phyloP scores from a whole-genome alignment of 1,140 invertebrate species.

The Charaxes varanes region DNA sequence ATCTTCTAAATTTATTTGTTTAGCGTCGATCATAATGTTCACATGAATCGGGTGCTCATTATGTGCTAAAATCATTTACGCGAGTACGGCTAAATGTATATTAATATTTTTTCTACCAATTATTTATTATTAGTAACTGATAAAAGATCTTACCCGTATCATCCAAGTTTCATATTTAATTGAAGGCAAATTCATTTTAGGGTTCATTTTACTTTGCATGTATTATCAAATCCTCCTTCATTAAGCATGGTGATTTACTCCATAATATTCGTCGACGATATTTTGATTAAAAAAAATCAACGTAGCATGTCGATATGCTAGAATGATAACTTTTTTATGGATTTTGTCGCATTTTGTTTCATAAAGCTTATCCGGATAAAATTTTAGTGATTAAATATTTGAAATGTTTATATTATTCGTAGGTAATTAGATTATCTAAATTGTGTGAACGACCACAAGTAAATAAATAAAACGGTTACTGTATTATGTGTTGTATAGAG shows the following conservation, averaged over 20 bases:
- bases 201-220: constrained; percentile 53
- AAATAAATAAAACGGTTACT: neutral
- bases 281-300: neutral
- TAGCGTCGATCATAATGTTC: too few species aligned
- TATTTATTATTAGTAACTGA: neutral
- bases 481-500: too few species aligned
- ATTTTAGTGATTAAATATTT: too few species aligned
- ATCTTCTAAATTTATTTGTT: too few species aligned
- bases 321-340: neutral
- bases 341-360: constrained; percentile 1
- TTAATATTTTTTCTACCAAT: too few species aligned
- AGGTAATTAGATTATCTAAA: neutral
- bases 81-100: too few species aligned
- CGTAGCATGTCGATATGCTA: constrained; percentile 11
- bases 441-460: neutral
- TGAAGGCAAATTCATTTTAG: constrained; percentile 38
- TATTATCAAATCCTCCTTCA: constrained; percentile 38
- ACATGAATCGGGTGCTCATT: too few species aligned
- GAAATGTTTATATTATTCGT: neutral
- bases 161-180: constrained; percentile 23
- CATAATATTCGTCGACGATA: neutral
- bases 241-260: constrained; percentile 31
- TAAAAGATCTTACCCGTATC: neutral
- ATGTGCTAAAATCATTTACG: too few species aligned
- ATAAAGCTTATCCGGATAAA: neutral